These are phyloP conservation scores for Anguilla marmorata DNA, from an alignment of 2,797 vertebrate species.

Conservation along the genomic window DNA sequence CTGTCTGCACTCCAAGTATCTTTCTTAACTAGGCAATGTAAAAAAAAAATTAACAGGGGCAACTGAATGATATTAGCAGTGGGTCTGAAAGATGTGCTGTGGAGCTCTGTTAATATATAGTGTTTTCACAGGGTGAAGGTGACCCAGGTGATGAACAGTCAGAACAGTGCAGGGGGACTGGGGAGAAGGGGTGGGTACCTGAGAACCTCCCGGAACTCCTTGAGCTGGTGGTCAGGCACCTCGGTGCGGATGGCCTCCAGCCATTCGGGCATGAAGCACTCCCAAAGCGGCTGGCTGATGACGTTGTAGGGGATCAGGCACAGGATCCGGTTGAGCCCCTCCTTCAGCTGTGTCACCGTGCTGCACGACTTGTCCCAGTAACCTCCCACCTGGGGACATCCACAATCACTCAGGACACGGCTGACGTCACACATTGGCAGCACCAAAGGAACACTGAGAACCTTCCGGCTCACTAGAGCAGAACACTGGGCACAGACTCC, in stretches of 20 bases:
- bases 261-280: conserved; percentile 99
- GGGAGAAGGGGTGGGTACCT: conserved; percentile 71
- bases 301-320: conserved; percentile 98
- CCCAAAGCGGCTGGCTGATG: conserved; percentile 95
- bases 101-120: background rate
- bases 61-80: background rate
- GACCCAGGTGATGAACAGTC: background rate
- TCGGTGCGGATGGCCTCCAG: conserved; percentile 93
- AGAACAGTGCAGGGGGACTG: background rate
- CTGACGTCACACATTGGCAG: background rate
- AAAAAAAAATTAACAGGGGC: background rate
- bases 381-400: conserved; percentile 83
- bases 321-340: conserved; percentile 94
- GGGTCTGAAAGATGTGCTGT: background rate
- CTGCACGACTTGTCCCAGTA: conserved; percentile 99
- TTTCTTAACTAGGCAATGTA: background rate
- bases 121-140: background rate
- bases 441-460: background rate
- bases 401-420: background rate
- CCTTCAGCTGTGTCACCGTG: conserved; percentile 93
- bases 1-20: background rate
- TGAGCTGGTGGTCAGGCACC: conserved; percentile 92
- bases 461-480: background rate
- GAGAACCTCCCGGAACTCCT: conserved; percentile 96
- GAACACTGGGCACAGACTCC: background rate